A percentile compares a stretch with the other conserved stretches of the same genome.
These are phyloP conservation scores for Strix uralensis DNA, from an alignment of 2,113 vertebrate genomes.

Conservation along the genomic window DNA sequence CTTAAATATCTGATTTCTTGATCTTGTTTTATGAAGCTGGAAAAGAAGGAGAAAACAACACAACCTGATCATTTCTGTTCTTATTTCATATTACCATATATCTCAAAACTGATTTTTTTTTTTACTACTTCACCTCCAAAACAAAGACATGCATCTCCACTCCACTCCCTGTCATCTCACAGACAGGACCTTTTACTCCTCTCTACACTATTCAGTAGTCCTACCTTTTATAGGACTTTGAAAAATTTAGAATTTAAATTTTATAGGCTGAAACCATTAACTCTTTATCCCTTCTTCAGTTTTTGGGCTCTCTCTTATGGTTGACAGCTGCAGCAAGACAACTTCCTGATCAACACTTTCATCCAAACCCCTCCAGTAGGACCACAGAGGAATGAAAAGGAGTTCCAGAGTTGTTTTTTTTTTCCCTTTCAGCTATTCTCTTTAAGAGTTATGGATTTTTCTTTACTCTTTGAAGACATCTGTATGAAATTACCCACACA, in stretches of 20 bases:
- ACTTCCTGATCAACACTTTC: neutral
- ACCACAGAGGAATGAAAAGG: conserved; percentile 7
- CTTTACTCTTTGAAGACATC: conserved; percentile 59
- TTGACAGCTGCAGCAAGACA: neutral
- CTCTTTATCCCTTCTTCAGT: neutral
- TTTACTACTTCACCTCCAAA: neutral
- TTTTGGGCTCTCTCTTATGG: neutral
- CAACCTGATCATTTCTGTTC: neutral
- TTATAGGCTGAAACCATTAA: neutral
- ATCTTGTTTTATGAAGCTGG: neutral
- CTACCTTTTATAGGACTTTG: neutral
- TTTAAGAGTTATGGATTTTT: conserved; percentile 42
- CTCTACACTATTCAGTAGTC: neutral
- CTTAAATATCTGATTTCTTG: neutral
- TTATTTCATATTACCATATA: neutral
- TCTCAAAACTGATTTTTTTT: neutral
- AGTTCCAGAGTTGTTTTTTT: neutral
- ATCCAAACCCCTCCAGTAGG: neutral
- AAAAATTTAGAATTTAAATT: neutral
- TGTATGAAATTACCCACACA: conserved; percentile 47
- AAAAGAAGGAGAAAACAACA: neutral
- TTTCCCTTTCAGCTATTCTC: conserved; percentile 12
- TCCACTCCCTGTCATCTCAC: neutral
- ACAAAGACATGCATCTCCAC: neutral
- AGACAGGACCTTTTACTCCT: neutral